Evolutionary conservation across 2,888 invertebrate species (phyloP), one percentile per base, ranked within the genome.

Genomic region (Yponomeuta evonymella): DNA sequence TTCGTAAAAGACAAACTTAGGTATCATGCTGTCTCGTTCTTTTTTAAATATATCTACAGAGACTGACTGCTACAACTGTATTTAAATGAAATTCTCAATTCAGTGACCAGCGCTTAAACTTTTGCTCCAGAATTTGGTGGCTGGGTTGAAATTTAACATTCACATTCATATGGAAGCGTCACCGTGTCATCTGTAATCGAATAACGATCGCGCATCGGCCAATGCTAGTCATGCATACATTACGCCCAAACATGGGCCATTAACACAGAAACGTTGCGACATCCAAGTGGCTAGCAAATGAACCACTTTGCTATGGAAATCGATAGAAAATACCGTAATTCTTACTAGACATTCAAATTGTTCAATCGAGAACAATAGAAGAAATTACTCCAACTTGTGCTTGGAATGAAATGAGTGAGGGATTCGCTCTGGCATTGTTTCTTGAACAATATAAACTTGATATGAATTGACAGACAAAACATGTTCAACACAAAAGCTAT

Each of bases 191-290:
- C 72, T 73, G 75, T 76, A 78, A 77, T 78, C 75, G 76, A 79
- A 78, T 78, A 74, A 76, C 75, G 73, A 67, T 71, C 77, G 75
- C 79, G 78, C 80, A 77, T 77, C 76, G 75, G 75, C 64, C 36
- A 43, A 67, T 48, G 48, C 43, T 9, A 67, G 10, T 43, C 77
- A 76, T 80, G 82, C 82, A 84, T 83, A 82, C 76, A 82, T 85
- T 83, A 84, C 80, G 76, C 78, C 80, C 78, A 81, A 82, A 79
- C 77, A 74, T 73, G 77, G 74, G 72, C 74, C 75, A 83, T 83
- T 83, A 81, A 79, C 84, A 83, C 83, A 83, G 78, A 81, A 79
- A 83, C 82, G 67, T 43, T 58, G 51, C 51, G 51, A 58, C 15
- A 58, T 58, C 51, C 12, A 58, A 58, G 51, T 58, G 51, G 51